Evolutionary conservation across 1,140 invertebrate species (phyloP).

Genomic region (Drosophila insularis): DNA sequence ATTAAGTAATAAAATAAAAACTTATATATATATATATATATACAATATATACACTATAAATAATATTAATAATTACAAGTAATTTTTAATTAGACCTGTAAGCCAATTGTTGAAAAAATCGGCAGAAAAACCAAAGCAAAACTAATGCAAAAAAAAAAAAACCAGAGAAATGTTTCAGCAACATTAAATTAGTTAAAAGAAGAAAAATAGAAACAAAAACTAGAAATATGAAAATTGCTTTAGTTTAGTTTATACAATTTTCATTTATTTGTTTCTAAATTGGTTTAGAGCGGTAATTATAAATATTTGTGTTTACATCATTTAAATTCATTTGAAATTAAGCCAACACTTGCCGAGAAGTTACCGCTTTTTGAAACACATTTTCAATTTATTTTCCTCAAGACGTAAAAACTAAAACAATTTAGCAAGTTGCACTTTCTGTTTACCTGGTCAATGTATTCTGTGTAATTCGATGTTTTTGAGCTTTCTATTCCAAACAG

Average conservation of each 20-base stretch:
- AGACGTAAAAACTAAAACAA: neutral
- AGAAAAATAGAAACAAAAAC: slow-evolving; percentile 25
- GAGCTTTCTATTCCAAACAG: neutral
- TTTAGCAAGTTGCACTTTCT: neutral
- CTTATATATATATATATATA: slow-evolving; percentile 48
- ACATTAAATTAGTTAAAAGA: slow-evolving; percentile 28
- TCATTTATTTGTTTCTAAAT: neutral
- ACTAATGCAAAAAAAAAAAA: slow-evolving; percentile 19
- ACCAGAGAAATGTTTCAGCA: slow-evolving; percentile 41
- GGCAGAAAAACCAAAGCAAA: slow-evolving; percentile 27
- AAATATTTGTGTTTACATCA: neutral
- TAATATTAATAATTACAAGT: slow-evolving; percentile 62
- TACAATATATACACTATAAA: slow-evolving; percentile 47
- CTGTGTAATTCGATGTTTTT: neutral
- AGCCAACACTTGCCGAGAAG: too few species aligned
- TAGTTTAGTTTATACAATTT: neutral
- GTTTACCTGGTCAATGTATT: neutral
- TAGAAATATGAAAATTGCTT: slow-evolving; percentile 25
- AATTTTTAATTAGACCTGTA: slow-evolving; percentile 71
- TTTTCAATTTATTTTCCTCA: neutral
- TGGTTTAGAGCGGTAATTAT: neutral
- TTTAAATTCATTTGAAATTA: neutral
- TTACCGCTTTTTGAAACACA: too few species aligned
- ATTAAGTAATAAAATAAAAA: slow-evolving; percentile 44
- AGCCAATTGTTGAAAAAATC: slow-evolving; percentile 53